phyloP scores from a whole-genome alignment of 2,113 vertebrate species.

The Myocastor coypus region DNA sequence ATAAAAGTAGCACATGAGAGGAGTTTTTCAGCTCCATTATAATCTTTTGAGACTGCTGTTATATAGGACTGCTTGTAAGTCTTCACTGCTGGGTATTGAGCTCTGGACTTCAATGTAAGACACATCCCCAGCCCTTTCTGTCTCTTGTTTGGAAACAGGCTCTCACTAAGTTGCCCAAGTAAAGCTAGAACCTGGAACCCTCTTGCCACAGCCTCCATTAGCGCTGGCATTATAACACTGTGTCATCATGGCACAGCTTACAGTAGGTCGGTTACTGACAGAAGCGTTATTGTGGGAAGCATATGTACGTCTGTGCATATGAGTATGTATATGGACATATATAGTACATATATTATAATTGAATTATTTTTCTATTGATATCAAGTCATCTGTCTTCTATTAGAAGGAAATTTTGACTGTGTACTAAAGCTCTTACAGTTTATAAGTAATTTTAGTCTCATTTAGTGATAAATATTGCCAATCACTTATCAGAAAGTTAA shows the following conservation, averaged over 20 bases:
- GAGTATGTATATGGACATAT: not conserved
- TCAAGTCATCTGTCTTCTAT: not conserved
- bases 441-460: not conserved
- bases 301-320: not conserved
- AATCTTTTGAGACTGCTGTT: not conserved
- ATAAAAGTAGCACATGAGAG: not conserved
- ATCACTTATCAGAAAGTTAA: not conserved
- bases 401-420: not conserved
- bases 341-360: not conserved
- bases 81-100: not conserved
- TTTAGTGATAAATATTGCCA: constrained; percentile 13
- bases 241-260: not conserved
- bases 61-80: not conserved
- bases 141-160: not conserved
- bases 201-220: not conserved
- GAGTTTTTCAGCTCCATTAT: not conserved
- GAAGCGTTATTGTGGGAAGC: not conserved
- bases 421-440: constrained; percentile 7
- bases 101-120: not conserved
- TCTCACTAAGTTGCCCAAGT: not conserved
- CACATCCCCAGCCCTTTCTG: not conserved
- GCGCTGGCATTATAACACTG: not conserved
- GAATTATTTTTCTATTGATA: not conserved
- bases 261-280: too few relatives aligned
- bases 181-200: not conserved